Evolutionary conservation across 2,797 vertebrate species (phyloP).

Genomic region (Alcedo atthis): DNA sequence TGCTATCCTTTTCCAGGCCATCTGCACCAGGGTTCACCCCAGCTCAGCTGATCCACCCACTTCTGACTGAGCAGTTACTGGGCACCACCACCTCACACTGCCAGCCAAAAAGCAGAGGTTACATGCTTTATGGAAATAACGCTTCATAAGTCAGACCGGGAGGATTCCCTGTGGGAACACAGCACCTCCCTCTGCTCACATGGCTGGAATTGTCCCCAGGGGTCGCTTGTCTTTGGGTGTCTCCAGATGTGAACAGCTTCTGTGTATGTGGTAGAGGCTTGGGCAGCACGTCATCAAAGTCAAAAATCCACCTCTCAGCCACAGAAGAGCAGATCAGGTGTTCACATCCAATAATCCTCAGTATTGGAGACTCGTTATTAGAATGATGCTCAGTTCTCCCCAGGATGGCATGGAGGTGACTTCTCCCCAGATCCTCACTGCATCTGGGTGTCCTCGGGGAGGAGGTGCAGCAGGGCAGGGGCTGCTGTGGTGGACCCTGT

Average conservation of each 20-base stretch:
- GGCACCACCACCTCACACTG: fast-evolving
- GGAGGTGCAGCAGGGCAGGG: fast-evolving
- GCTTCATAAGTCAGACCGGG: fast-evolving
- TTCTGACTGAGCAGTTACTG: background rate
- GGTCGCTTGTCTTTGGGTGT: background rate
- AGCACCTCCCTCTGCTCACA: background rate
- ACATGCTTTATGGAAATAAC: fast-evolving
- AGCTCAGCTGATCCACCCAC: fast-evolving
- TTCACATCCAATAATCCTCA: background rate
- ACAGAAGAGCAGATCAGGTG: fast-evolving
- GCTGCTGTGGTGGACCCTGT: background rate
- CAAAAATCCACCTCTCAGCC: background rate
- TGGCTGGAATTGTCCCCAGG: background rate
- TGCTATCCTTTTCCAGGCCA: background rate
- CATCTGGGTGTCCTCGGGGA: background rate
- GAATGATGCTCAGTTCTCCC: background rate
- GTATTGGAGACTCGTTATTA: background rate
- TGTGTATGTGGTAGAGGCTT: fast-evolving
- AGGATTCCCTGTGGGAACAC: background rate
- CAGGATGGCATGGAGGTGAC: background rate
- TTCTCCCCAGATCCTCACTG: background rate
- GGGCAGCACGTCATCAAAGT: background rate
- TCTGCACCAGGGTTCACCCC: background rate
- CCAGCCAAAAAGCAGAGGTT: fast-evolving
- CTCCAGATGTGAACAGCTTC: background rate